phyloP scores from a whole-genome alignment of 2,888 invertebrate species.

The Drosophila gaucha region DNA sequence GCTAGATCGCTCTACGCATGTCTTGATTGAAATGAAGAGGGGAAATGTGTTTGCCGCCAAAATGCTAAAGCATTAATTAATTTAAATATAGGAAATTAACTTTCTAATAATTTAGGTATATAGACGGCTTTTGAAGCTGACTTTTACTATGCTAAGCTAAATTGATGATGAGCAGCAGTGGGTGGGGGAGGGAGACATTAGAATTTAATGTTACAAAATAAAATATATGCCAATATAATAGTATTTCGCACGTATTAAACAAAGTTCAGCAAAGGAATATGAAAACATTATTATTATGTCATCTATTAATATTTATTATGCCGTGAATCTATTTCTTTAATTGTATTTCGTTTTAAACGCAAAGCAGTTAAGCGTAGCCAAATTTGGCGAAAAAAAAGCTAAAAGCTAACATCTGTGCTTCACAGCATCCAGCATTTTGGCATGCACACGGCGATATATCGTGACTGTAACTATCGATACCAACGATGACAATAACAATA shows the following conservation, averaged over 20 bases:
- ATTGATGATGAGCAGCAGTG: too few relatives aligned
- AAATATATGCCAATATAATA: too few relatives aligned
- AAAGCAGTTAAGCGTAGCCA: background rate
- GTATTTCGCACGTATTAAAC: too few relatives aligned
- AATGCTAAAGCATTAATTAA: background rate
- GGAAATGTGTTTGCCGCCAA: conserved; percentile 14
- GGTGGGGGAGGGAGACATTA: too few relatives aligned
- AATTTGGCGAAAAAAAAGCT: background rate
- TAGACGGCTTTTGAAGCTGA: too few relatives aligned
- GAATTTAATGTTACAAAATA: background rate
- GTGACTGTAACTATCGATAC: conserved; percentile 40
- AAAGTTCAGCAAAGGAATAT: too few relatives aligned
- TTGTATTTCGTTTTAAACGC: background rate
- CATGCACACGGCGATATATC: conserved; percentile 22
- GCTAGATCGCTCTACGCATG: background rate
- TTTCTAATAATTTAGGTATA: background rate
- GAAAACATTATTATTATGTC: too few relatives aligned
- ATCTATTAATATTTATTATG: background rate
- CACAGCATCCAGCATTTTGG: conserved; percentile 38
- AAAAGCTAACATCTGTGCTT: background rate
- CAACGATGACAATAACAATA: conserved; percentile 70
- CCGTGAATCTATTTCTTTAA: background rate
- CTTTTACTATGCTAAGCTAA: too few relatives aligned
- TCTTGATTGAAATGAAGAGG: conserved; percentile 6
- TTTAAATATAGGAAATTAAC: background rate